Evolutionary conservation across 2,113 vertebrate genomes (phyloP).

Genomic region (Cyphomyrus plagiostoma): DNA sequence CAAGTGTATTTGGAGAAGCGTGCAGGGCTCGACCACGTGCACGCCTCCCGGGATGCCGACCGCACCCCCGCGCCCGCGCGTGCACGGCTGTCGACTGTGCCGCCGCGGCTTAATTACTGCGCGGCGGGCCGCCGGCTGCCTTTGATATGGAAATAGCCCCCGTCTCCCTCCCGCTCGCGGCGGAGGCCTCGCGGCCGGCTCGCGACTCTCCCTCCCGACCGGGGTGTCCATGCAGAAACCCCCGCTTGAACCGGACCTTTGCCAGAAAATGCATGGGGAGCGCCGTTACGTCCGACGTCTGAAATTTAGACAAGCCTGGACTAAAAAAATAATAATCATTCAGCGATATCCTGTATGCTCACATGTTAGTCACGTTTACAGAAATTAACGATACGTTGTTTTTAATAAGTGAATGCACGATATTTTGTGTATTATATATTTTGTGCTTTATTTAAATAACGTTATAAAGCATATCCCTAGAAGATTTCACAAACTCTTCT

Average conservation of each 20-base stretch:
- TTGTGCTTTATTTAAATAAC: not conserved
- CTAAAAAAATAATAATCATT: not conserved
- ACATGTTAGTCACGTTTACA: not conserved
- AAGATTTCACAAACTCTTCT: not conserved
- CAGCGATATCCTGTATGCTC: not conserved
- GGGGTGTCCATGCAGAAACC: not conserved
- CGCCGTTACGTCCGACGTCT: not conserved
- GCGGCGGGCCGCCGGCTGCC: slow-evolving; percentile 79
- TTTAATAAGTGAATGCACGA: not conserved
- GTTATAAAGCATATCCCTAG: not conserved
- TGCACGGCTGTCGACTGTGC: slow-evolving; percentile 66
- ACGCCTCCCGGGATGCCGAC: slow-evolving; percentile 73
- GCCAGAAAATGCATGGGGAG: slow-evolving; percentile 35
- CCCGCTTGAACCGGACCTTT: slow-evolving; percentile 28
- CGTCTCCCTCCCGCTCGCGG: slow-evolving; percentile 80
- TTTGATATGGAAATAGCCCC: slow-evolving; percentile 99
- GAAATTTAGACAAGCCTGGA: not conserved
- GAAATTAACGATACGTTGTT: not conserved
- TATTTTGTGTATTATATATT: not conserved
- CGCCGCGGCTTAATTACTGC: slow-evolving; percentile 98
- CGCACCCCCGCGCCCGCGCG: slow-evolving; percentile 70
- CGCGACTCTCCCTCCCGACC: slow-evolving; percentile 74
- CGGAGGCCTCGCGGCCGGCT: slow-evolving; percentile 91
- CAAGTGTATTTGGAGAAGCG: slow-evolving; percentile 84
- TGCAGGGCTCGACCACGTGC: slow-evolving; percentile 75